These are phyloP conservation scores for Cathartes aura DNA, from an alignment of 2,113 vertebrate genomes.

Conservation along the genomic window DNA sequence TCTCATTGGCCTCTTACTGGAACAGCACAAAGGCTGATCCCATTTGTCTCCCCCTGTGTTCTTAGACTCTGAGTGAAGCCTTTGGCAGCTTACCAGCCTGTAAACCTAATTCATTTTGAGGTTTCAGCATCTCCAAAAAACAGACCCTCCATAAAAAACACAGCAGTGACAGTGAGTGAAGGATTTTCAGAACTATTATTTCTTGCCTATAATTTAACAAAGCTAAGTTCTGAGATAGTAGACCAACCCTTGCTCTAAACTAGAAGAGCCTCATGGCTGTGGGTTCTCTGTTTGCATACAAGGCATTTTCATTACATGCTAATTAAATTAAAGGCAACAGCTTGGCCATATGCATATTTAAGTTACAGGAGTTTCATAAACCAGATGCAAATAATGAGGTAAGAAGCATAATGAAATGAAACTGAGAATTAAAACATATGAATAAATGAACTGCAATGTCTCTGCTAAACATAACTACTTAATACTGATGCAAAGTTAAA, in stretches of 20 bases:
- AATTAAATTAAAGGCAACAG: slow-evolving; percentile 28
- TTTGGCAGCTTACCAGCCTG: background rate
- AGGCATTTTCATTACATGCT: background rate
- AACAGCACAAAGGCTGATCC: background rate
- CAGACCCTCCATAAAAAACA: background rate
- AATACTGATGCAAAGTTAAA: background rate
- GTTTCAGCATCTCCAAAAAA: background rate
- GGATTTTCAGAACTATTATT: background rate
- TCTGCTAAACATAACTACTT: background rate
- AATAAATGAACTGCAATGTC: background rate
- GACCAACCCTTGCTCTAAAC: background rate
- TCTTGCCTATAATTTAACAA: background rate
- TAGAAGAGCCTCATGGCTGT: background rate
- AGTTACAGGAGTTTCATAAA: background rate
- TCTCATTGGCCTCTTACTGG: background rate
- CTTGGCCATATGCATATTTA: background rate
- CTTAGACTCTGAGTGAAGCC: background rate
- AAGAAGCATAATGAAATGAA: slow-evolving; percentile 1
- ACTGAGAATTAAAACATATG: background rate
- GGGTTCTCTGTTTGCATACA: background rate
- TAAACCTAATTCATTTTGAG: background rate
- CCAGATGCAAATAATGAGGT: background rate
- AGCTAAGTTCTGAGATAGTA: background rate
- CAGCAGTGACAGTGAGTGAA: background rate
- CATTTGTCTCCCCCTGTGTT: background rate